phyloP scores from a whole-genome alignment of 2,113 vertebrate species.

The Amazona vittata region DNA sequence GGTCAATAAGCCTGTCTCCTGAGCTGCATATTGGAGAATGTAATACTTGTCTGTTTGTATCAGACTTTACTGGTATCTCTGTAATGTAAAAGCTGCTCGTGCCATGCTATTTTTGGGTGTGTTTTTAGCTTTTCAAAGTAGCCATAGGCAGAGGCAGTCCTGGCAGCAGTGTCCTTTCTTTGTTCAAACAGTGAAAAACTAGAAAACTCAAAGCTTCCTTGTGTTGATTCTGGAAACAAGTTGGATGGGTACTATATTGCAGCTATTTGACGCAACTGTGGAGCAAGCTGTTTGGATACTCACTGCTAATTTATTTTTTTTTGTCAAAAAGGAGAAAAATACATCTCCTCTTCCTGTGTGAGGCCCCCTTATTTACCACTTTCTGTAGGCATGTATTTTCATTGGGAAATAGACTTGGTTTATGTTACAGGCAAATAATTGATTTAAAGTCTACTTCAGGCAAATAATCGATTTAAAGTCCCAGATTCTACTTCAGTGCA shows the following conservation, averaged over 20 bases:
- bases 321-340: background rate
- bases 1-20: conserved; percentile 30
- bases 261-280: background rate
- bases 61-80: conserved; percentile 57
- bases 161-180: background rate
- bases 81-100: conserved; percentile 38
- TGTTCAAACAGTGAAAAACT: conserved; percentile 29
- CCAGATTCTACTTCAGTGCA: background rate
- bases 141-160: background rate
- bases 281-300: background rate
- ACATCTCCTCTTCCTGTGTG: background rate
- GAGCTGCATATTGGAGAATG: conserved; percentile 18
- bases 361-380: background rate
- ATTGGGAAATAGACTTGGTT: background rate
- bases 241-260: background rate
- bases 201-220: background rate
- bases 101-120: background rate
- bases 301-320: background rate
- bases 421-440: background rate
- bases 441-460: background rate
- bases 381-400: background rate
- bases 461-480: background rate
- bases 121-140: conserved; percentile 27
- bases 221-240: conserved; percentile 6
- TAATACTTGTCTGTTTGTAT: conserved; percentile 62